A percentile compares a stretch with the other conserved stretches of the same genome.
phyloP scores from a whole-genome alignment of 2,888 invertebrate genomes.

The Dastarcus helophoroides region DNA sequence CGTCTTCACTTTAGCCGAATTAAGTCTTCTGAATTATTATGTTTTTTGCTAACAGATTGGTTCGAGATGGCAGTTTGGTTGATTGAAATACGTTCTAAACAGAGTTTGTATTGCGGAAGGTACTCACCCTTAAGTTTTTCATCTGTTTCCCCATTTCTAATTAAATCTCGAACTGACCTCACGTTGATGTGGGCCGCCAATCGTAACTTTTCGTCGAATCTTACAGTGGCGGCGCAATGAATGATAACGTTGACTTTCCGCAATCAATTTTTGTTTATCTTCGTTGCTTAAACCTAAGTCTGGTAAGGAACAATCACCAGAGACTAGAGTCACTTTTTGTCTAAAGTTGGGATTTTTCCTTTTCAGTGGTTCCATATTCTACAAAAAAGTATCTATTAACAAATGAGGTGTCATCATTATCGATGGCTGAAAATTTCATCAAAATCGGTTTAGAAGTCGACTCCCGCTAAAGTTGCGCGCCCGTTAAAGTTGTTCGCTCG shows the following conservation, averaged over 20 bases:
- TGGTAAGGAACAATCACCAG: constrained; percentile 44
- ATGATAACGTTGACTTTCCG: constrained; percentile 56
- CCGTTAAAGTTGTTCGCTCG: too few relatives aligned
- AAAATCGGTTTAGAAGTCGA: too few relatives aligned
- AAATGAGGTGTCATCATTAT: too few relatives aligned
- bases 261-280: constrained; percentile 38
- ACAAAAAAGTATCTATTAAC: constrained; percentile 13
- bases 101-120: too few relatives aligned
- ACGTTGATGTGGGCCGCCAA: constrained; percentile 60
- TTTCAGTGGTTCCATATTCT: constrained; percentile 44
- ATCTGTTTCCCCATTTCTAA: constrained; percentile 53
- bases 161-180: constrained; percentile 50
- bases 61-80: too few relatives aligned
- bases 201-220: constrained; percentile 61
- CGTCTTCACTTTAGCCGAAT: too few relatives aligned
- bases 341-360: constrained; percentile 40
- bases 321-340: constrained; percentile 45
- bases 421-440: too few relatives aligned
- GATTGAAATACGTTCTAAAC: too few relatives aligned
- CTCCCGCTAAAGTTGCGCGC: too few relatives aligned
- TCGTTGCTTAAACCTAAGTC: constrained; percentile 42
- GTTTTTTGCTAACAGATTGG: too few relatives aligned
- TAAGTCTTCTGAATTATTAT: too few relatives aligned
- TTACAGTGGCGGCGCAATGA: constrained; percentile 66
- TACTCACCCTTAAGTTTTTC: constrained; percentile 27